phyloP scores from a whole-genome alignment of 2,113 vertebrate species.

The Zonotrichia leucophrys region DNA sequence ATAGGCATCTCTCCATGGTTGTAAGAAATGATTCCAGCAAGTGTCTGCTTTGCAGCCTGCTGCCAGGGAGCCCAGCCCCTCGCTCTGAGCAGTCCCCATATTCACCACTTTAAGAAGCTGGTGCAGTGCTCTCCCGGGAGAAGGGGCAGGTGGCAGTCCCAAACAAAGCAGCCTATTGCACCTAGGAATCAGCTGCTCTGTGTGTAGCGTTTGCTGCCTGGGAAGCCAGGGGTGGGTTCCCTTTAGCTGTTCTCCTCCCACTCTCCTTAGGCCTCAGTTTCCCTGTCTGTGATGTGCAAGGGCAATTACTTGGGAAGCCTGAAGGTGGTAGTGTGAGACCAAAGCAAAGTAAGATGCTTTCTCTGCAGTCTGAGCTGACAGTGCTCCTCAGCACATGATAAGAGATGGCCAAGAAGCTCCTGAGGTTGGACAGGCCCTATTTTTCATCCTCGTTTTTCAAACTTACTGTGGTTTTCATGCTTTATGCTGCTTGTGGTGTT shows the following conservation, averaged over 20 bases:
- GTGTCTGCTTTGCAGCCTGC: neutral
- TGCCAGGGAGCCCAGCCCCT: neutral
- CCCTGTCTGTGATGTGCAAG: neutral
- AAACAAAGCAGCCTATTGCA: neutral
- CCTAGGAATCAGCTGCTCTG: neutral
- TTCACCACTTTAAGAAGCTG: neutral
- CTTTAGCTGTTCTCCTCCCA: neutral
- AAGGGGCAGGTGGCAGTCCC: neutral
- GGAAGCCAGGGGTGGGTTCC: neutral
- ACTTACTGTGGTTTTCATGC: neutral
- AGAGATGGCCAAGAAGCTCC: neutral
- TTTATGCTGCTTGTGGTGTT: neutral
- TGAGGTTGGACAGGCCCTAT: neutral
- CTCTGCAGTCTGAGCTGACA: neutral
- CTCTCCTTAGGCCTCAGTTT: slow-evolving; percentile 31
- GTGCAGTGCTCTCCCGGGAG: neutral
- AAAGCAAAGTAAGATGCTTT: neutral
- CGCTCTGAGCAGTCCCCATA: neutral
- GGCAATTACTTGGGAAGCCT: slow-evolving; percentile 7
- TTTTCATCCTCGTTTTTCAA: slow-evolving; percentile 26
- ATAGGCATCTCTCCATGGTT: neutral
- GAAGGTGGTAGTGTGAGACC: slow-evolving; percentile 56
- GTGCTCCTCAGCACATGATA: neutral
- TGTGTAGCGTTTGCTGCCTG: neutral
- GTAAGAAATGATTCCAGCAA: neutral